Evolutionary conservation across 2,797 vertebrate genomes (phyloP), one percentile per base, ranked within the genome.

Genomic region (Brotula barbata): DNA sequence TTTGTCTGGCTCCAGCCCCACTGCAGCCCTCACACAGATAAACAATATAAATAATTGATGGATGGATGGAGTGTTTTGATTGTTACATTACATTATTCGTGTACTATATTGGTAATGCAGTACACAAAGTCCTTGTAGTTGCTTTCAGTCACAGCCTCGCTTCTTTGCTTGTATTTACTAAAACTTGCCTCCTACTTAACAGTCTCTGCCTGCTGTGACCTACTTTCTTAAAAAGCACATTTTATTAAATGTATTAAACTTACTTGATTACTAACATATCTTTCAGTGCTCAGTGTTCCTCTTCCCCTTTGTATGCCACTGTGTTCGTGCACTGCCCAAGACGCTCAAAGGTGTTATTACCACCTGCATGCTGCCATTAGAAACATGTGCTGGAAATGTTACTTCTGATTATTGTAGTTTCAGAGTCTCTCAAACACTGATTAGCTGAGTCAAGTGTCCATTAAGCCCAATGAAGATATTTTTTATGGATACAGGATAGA

Each of bases 151-250:
- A 40, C 34, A 59, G 5, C 21, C 0, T 15, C 39, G 28, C 47
- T 41, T 20, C 16, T 49, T 52, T 47, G 48, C 41, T 41, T 47
- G 37, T 22, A 49, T 78, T 55, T 39, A 44, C 48, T 20, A 40
- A 42, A 42, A 73, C 64, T 31, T 17, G 46, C 41, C 53, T 60
- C 52, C 71, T 75, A 60, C 67, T 78, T 72, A 71, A 47, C 49
- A 80, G 82, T 81, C 64, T 58, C 65, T 41, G 25, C 51, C 51
- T 65, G 37, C 48, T 80, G 43, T 83, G 84, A 85, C 84, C 84
- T 71, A 86, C 77, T 88, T 89, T 85, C 75, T 67, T 64, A 59
- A 73, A 85, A 81, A 80, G 71, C 59, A 41, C 43, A 69, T 60
- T 63, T 68, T 58, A 64, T 41, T n/a, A 2, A 43, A 76, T 82